Evolutionary conservation across 2,113 vertebrate species (phyloP).

Genomic region (human (Homo sapiens)): GRCh38 chr3:28281001-28281500

Average conservation of each 20-base stretch:
- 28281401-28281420: not conserved
- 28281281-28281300: not conserved
- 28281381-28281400: constrained; percentile 1
- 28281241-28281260: not conserved
- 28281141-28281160: not conserved
- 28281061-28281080: not conserved
- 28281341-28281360: not conserved
- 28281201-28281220: not conserved
- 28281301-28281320: not conserved
- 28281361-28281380: not conserved
- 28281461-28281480: not conserved
- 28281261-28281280: not conserved
- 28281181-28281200: not conserved
- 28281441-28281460: not conserved
- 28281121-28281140: not conserved
- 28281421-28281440: not conserved
- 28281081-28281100: not conserved
- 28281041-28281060: not conserved
- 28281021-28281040: not conserved
- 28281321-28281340: not conserved
- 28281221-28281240: not conserved
- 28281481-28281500: not conserved
- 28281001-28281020: not conserved
- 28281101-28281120: not conserved
- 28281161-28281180: not conserved